phyloP scores from a whole-genome alignment of 2,888 invertebrate genomes.

The Enchytraeus crypticus region DNA sequence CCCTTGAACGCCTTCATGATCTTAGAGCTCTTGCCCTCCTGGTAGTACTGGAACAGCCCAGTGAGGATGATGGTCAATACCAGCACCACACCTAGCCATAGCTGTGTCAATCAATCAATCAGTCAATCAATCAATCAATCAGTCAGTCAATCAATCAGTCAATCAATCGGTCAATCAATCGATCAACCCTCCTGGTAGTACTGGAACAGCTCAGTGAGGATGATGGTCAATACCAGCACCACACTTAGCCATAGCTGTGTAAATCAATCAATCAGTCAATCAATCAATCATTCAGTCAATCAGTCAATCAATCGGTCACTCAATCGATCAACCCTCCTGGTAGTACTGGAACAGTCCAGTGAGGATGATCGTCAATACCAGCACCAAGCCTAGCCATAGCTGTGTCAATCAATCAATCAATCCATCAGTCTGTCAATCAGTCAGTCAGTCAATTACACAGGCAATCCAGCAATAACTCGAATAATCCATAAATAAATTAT shows the following conservation, averaged over 20 bases:
- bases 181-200: constrained; percentile 94
- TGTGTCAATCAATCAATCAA: constrained; percentile 7
- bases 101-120: too few relatives aligned
- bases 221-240: constrained; percentile 87
- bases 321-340: constrained; percentile 71
- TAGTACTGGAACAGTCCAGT: constrained; percentile 98
- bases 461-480: too few relatives aligned
- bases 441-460: too few relatives aligned
- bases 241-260: constrained; percentile 65
- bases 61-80: constrained; percentile 93
- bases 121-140: too few relatives aligned
- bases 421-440: too few relatives aligned
- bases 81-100: constrained; percentile 79
- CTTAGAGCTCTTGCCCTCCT: constrained; percentile 90
- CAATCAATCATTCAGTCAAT: too few relatives aligned
- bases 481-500: too few relatives aligned
- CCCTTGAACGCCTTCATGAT: constrained; percentile 98
- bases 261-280: too few relatives aligned
- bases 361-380: constrained; percentile 91
- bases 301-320: too few relatives aligned
- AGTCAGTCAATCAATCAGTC: too few relatives aligned
- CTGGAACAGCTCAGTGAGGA: constrained; percentile 96
- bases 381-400: constrained; percentile 74
- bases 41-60: constrained; percentile 97
- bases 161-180: too few relatives aligned